Conservation (phyloP, 2,888 invertebrate species). For the Phortica okadai region DNA sequence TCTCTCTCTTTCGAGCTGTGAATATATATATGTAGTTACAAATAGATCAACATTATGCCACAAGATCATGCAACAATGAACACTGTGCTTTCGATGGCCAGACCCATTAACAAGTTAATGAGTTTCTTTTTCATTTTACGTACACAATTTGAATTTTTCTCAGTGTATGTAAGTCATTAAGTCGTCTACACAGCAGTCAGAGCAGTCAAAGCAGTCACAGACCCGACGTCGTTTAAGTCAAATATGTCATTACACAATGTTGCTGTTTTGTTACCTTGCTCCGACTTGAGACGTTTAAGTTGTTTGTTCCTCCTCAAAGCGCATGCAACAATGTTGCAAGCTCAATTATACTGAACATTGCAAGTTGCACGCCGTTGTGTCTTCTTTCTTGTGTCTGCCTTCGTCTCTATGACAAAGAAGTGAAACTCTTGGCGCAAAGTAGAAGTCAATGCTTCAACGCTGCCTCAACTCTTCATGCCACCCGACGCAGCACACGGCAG, state of each 20-base stretch:
- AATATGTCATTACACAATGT: conserved; percentile 24
- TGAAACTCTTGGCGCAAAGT: too few relatives aligned
- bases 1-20: background rate
- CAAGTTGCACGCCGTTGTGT: too few relatives aligned
- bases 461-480: too few relatives aligned
- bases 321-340: conserved; percentile 64
- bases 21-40: background rate
- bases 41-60: conserved; percentile 17
- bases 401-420: too few relatives aligned
- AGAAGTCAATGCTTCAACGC: too few relatives aligned
- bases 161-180: conserved; percentile 17
- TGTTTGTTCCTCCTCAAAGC: conserved; percentile 65
- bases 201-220: background rate
- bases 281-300: conserved; percentile 59
- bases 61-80: background rate
- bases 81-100: background rate
- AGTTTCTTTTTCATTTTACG: background rate
- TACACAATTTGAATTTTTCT: background rate
- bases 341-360: background rate
- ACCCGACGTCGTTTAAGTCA: conserved; percentile 8
- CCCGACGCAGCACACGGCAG: too few relatives aligned
- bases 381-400: too few relatives aligned
- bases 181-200: background rate
- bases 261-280: conserved; percentile 48
- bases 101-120: background rate